Base-by-base conservation (phyloP, 2,113 vertebrate genomes). In the Deroptyus accipitrinus region DNA sequence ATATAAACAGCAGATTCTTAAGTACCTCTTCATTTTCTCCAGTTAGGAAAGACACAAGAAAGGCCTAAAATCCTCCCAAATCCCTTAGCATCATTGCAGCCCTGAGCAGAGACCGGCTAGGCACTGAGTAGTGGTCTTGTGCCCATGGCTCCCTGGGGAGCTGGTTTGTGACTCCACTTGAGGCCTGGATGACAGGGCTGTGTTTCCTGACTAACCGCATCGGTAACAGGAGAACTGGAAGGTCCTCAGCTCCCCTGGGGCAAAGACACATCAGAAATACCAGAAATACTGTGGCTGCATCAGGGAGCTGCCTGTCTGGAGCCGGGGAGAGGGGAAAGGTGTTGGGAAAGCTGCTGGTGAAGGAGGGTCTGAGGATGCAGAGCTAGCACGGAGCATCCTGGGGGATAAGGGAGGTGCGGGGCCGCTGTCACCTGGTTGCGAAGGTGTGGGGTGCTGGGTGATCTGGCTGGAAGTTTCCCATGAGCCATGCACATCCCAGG, bases 21-120 rank as follows among this genome's bases (percentile, higher is more conserved):
- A 96, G 91, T 90, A 95, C 89, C 94, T 96, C 95, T 96, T 97
- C 95, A 95, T 97, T 96, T 97, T 96, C 94, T 83, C 79, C 16
- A 0, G 92, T 94, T 77, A 62, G 90, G 75, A 84, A 94, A 96
- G 93, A 90, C 93, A 89, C 52, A 87, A 87, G 94, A 88, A 95
- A 89, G 70, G 66, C 85, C 91, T 63, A 8, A 96, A 96, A 96
- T 92, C 95, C 95, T 70, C 75, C 51, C 54, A 88, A 90, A 96
- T 90, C 89, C 95, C 80, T 25, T 1, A 33, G 86, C 39, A 19
- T 35, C 55, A 41, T 11, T 30, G 49, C n/a, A 61, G 66, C 66
- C 25, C 25, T 3, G 62, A 75, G 90, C 33, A 4, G 83, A 11
- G 83, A 9, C 0, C 30, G 84, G 69, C 57, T 7, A 11, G 68